These are phyloP conservation scores for Enteromius treurensis DNA, from an alignment of 2,797 vertebrate species.

Conservation along the genomic window DNA sequence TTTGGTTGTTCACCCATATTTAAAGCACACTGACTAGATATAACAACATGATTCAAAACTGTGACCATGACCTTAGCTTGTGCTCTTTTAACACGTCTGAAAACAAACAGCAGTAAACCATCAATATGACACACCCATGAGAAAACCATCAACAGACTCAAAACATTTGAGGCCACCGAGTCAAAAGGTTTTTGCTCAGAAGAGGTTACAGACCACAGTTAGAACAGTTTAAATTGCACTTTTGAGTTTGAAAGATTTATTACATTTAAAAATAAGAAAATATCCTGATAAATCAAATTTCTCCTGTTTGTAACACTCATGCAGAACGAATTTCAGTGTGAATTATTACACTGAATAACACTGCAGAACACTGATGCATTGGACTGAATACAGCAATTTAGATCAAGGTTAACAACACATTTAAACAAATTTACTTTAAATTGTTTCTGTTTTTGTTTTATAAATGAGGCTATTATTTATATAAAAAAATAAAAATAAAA, in stretches of 20 bases:
- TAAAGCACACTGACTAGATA: neutral
- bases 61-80: conserved; percentile 48
- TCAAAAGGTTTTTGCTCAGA: conserved; percentile 22
- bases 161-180: conserved; percentile 25
- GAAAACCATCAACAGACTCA: conserved; percentile 44
- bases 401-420: neutral
- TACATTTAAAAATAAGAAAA: neutral
- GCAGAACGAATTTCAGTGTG: neutral
- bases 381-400: neutral
- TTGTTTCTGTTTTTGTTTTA: neutral
- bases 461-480: neutral
- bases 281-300: neutral
- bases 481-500: too few species aligned
- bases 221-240: neutral
- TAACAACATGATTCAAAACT: conserved; percentile 33
- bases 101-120: conserved; percentile 62
- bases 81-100: conserved; percentile 35
- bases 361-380: neutral
- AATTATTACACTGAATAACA: too few species aligned
- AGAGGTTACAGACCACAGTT: conserved; percentile 6
- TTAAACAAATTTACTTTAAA: neutral
- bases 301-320: neutral
- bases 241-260: neutral
- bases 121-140: conserved; percentile 65
- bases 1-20: conserved; percentile 14